Conservation (phyloP, 2,797 vertebrate species). For the Dendrocincla fuliginosa region DNA sequence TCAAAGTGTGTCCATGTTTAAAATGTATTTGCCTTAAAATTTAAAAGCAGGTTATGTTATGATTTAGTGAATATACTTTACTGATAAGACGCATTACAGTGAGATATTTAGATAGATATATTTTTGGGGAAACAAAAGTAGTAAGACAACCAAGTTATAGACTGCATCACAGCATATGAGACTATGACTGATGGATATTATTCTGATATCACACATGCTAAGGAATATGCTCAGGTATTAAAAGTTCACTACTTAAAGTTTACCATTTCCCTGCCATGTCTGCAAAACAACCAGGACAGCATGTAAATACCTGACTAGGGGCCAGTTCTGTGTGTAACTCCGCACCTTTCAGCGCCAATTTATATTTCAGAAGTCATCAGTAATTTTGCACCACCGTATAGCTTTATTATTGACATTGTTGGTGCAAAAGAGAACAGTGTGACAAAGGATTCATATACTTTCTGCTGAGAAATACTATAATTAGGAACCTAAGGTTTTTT, state of each 20-base stretch:
- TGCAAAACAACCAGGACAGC: not conserved
- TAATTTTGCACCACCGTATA: not conserved
- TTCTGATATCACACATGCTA: not conserved
- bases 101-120: not conserved
- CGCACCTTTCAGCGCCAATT: not conserved
- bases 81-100: not conserved
- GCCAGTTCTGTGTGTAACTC: not conserved
- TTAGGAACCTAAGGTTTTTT: not conserved
- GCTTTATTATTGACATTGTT: not conserved
- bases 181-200: not conserved
- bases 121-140: not conserved
- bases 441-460: not conserved
- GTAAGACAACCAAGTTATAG: not conserved
- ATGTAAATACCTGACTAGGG: not conserved
- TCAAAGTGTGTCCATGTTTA: fast-evolving
- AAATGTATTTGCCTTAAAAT: not conserved
- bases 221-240: not conserved
- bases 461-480: not conserved
- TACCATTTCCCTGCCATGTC: not conserved
- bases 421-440: not conserved
- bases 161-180: not conserved
- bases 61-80: not conserved
- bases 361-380: not conserved
- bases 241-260: not conserved
- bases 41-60: not conserved